phyloP scores from a whole-genome alignment of 2,888 invertebrate genomes.

The Ischnura elegans region DNA sequence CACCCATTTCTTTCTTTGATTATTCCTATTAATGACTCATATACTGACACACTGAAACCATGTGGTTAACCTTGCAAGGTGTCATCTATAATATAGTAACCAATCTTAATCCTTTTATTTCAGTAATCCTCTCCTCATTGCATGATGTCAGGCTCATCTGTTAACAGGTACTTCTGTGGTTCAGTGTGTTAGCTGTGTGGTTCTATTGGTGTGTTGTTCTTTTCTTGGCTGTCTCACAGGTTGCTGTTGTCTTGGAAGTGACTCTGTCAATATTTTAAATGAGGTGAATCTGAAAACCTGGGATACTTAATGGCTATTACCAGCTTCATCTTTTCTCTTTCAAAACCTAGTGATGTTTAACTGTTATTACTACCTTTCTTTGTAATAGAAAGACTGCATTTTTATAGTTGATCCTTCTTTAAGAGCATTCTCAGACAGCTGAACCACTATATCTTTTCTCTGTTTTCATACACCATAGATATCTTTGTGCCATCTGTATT shows the following conservation, averaged over 20 bases:
- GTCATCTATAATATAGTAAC: constrained; percentile 71
- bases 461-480: constrained; percentile 63
- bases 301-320: constrained; percentile 52
- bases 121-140: constrained; percentile 74
- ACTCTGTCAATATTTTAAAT: constrained; percentile 67
- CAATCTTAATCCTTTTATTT: constrained; percentile 74
- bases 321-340: constrained; percentile 66
- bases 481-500: constrained; percentile 53
- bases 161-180: constrained; percentile 73
- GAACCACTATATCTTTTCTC: constrained; percentile 44
- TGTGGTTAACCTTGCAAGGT: constrained; percentile 67
- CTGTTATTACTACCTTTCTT: constrained; percentile 60
- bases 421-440: constrained; percentile 62
- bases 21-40: constrained; percentile 56
- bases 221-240: constrained; percentile 70
- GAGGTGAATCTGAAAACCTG: constrained; percentile 65
- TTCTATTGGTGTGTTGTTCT: constrained; percentile 71
- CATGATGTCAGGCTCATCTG: constrained; percentile 75
- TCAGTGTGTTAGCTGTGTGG: constrained; percentile 72
- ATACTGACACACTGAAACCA: constrained; percentile 66
- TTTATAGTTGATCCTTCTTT: constrained; percentile 55
- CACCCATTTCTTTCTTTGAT: constrained; percentile 38
- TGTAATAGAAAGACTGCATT: constrained; percentile 62
- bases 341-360: constrained; percentile 43
- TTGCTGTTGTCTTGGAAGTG: constrained; percentile 69